Evolutionary conservation across 2,888 invertebrate genomes (phyloP), one percentile per base, ranked within the genome.

Genomic region (Rambutsinella grinnellia): DNA sequence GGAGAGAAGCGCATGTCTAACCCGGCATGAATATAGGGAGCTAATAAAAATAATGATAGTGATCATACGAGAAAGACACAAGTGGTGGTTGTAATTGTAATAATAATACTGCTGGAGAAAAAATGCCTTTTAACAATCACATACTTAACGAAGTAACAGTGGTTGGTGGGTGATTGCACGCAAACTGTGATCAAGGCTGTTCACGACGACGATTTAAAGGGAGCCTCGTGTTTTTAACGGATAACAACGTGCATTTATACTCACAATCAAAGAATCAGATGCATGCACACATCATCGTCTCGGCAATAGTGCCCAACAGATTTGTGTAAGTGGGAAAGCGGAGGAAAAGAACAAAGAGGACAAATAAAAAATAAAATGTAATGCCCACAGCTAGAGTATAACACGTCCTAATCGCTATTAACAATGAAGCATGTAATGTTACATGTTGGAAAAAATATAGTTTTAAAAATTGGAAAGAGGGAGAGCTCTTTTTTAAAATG

Each of bases 111-210:
- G 28, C 61, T 67, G 67, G 61, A 71, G 67, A 76, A 70, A 61
- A 71, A 66, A 71, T n/a, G n/a, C n/a, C n/a, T n/a, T n/a, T n/a
- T 66, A 62, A 71, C 57, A 77, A 76, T 69, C 69, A 58, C 57
- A 68, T 58, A 61, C 61, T 66, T 74, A 74, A 74, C 74, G 74
- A 74, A 44, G 53, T 21, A 23, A 53, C 19, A 27, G 19, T 58
- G 58, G 56, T 57, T 24, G 44, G 54, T 24, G 44, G 24, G 60
- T 61, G 62, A 76, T 69, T 68, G 69, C 68, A 58, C 67, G 75
- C 53, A 24, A 57, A 36, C 36, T 61, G 60, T 44, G 26, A 47
- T 21, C 21, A 60, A 58, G 60, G 66, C 57, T 56, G 60, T 24
- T 54, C 19, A 70, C 19, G 57, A 13, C 60, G 10, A 27, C 1